Evolutionary conservation across 1,140 invertebrate genomes (phyloP).

Genomic region (Adoxophyes honmai): DNA sequence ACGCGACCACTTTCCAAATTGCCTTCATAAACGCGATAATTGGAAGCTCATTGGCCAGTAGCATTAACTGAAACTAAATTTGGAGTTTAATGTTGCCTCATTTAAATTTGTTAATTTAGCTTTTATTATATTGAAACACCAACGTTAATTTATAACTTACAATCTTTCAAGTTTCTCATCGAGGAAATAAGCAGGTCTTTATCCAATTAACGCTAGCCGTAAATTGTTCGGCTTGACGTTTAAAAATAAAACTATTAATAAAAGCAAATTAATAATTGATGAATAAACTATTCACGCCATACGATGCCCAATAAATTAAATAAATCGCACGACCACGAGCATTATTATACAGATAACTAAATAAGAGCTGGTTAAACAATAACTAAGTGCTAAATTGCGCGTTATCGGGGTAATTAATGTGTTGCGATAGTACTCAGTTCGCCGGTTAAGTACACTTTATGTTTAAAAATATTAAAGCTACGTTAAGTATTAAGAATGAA

Average conservation of each 20-base stretch:
- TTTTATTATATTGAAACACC: slow-evolving; percentile 11
- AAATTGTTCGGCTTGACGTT: background rate
- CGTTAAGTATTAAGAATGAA: no score
- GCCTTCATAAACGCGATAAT: slow-evolving; percentile 63
- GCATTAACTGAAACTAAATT: slow-evolving; percentile 57
- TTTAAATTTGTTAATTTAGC: slow-evolving; percentile 12
- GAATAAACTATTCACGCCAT: background rate
- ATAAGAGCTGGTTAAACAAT: slow-evolving; percentile 9
- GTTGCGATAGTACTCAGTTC: background rate
- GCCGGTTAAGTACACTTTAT: background rate
- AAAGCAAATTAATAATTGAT: slow-evolving; percentile 13
- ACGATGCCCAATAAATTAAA: slow-evolving; percentile 6
- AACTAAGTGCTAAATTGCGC: slow-evolving; percentile 12
- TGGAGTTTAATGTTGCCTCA: slow-evolving; percentile 10
- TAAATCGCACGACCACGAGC: background rate
- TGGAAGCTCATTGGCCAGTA: slow-evolving; percentile 64
- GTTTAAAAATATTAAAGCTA: no score
- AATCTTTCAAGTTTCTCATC: background rate
- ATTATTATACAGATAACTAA: background rate
- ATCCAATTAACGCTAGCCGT: slow-evolving; percentile 1
- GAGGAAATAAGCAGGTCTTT: background rate
- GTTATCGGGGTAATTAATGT: slow-evolving; percentile 9
- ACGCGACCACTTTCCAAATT: slow-evolving; percentile 64
- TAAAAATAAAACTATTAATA: slow-evolving; percentile 12
- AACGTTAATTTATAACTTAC: slow-evolving; percentile 7